phyloP scores from a whole-genome alignment of 2,113 vertebrate species.

The Hemibagrus wyckioides region DNA sequence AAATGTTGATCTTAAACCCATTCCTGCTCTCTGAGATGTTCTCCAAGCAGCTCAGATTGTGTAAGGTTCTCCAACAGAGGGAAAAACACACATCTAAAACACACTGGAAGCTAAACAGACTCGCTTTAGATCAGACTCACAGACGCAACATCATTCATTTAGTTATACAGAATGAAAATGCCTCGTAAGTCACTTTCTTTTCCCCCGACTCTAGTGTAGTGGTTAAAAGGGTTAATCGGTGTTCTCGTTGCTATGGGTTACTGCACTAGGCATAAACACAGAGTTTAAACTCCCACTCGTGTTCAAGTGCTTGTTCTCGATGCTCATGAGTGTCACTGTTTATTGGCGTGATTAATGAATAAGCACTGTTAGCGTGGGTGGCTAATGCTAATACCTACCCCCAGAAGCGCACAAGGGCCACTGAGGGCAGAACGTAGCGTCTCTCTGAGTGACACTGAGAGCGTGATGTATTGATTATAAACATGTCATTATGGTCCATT shows the following conservation, averaged over 20 bases:
- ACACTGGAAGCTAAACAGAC: no score
- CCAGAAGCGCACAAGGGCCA: neutral
- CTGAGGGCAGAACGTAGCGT: neutral
- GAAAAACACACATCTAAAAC: no score
- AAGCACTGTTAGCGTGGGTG: neutral
- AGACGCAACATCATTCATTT: no score
- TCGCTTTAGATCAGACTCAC: no score
- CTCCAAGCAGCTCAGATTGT: no score
- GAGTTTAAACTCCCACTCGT: neutral
- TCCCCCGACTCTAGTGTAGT: no score
- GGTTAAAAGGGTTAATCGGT: neutral
- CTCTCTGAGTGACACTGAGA: neutral
- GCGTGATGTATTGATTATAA: neutral
- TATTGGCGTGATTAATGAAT: neutral
- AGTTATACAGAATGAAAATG: no score
- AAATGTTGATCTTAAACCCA: no score
- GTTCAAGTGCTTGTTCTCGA: neutral
- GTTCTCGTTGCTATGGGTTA: neutral
- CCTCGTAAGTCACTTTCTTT: no score
- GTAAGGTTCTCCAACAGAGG: no score
- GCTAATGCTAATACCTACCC: neutral
- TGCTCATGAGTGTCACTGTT: neutral
- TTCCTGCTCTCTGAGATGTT: no score
- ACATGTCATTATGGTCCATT: neutral
- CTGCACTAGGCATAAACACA: neutral